These are phyloP conservation scores for Pyrrhia umbra DNA, from an alignment of 2,888 invertebrate species.

Conservation along the genomic window DNA sequence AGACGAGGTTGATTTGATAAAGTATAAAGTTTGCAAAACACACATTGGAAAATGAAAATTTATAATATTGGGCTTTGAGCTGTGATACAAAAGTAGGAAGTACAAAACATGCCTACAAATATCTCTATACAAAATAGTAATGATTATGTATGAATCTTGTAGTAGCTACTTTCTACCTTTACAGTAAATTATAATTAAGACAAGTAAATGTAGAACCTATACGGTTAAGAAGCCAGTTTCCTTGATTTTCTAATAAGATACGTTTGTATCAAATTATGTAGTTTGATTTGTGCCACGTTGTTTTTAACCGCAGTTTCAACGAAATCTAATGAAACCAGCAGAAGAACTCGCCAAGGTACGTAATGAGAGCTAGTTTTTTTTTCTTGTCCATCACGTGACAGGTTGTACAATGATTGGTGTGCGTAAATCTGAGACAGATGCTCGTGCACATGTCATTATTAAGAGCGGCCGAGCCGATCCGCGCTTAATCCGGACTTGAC, in stretches of 20 bases:
- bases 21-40: too few relatives aligned
- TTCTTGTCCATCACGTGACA: conserved; percentile 33
- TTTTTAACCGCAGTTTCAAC: conserved; percentile 6
- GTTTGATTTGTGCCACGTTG: conserved; percentile 8
- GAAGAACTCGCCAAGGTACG: conserved; percentile 16
- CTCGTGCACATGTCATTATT: conserved; percentile 77
- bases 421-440: conserved; percentile 74
- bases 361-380: conserved; percentile 30
- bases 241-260: too few relatives aligned
- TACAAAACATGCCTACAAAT: background rate
- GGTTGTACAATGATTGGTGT: conserved; percentile 63
- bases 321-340: conserved; percentile 11
- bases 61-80: too few relatives aligned
- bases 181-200: background rate
- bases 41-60: too few relatives aligned
- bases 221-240: background rate
- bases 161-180: background rate
- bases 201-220: background rate
- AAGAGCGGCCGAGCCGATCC: conserved; percentile 69
- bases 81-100: background rate
- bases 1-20: too few relatives aligned
- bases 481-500: conserved; percentile 82
- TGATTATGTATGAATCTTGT: background rate
- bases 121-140: background rate
- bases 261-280: too few relatives aligned